A percentile compares a stretch with the other conserved stretches of the same genome.
phyloP scores from a whole-genome alignment of 2,113 vertebrate species.

The Acanthochromis polyacanthus region DNA sequence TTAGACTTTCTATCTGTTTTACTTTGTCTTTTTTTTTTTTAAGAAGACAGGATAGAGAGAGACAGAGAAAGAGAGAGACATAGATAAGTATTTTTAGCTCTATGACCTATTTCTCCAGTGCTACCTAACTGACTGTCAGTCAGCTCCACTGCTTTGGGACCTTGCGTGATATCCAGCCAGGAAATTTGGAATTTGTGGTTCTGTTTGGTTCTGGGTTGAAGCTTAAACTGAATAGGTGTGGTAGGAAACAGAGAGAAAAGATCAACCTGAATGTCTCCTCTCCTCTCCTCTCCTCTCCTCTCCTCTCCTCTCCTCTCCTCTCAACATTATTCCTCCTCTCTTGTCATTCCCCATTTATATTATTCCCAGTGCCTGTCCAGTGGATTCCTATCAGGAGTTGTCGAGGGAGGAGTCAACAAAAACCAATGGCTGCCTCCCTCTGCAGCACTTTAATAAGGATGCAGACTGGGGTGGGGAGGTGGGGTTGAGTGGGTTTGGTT shows the following conservation, averaged over 20 bases:
- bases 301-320: conserved; percentile 9
- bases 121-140: conserved; percentile 86
- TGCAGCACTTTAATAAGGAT: conserved; percentile 79
- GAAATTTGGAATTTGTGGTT: conserved; percentile 64
- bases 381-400: conserved; percentile 63
- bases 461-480: conserved; percentile 52
- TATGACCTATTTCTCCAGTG: conserved; percentile 88
- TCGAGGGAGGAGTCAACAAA: conserved; percentile 71
- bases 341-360: conserved; percentile 55
- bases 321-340: conserved; percentile 35
- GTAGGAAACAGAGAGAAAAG: conserved; percentile 5
- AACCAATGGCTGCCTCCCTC: conserved; percentile 65
- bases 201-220: conserved; percentile 45
- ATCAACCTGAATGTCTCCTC: conserved; percentile 9
- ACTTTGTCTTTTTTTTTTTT: conserved; percentile 65
- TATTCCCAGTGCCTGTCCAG: conserved; percentile 54
- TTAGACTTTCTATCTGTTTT: conserved; percentile 75
- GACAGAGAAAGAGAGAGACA: conserved; percentile 75
- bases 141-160: conserved; percentile 78
- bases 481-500: conserved; percentile 7
- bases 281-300: conserved; percentile 24
- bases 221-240: conserved; percentile 42
- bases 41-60: conserved; percentile 62
- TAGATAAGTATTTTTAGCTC: conserved; percentile 87
- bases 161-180: conserved; percentile 68